These are phyloP conservation scores for Diplodus puntazzo DNA, from an alignment of 2,797 vertebrate genomes.

Conservation along the genomic window DNA sequence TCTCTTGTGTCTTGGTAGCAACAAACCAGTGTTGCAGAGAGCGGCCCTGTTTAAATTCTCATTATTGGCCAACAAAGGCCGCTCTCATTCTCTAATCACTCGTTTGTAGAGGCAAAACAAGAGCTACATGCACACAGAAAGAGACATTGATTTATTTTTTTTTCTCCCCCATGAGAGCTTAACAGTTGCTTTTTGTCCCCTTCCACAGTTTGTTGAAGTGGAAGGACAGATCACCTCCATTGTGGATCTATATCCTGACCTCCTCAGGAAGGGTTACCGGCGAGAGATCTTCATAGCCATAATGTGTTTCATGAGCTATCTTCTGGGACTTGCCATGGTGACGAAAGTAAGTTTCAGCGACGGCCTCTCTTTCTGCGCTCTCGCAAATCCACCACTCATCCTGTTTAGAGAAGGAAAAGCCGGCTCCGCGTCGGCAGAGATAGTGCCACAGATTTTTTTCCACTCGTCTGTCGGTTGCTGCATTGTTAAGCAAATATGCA, in stretches of 20 bases:
- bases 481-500: slow-evolving; percentile 28
- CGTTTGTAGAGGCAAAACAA: slow-evolving; percentile 59
- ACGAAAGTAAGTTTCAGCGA: slow-evolving; percentile 91
- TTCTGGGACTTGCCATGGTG: slow-evolving; percentile 98
- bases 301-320: slow-evolving; percentile 96
- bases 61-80: slow-evolving; percentile 74
- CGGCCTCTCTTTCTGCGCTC: not conserved
- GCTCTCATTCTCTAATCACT: slow-evolving; percentile 70
- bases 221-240: slow-evolving; percentile 99
- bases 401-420: slow-evolving; percentile 52
- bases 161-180: slow-evolving; percentile 17
- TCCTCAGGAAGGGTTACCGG: slow-evolving; percentile 99
- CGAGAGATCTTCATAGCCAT: slow-evolving; percentile 98
- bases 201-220: slow-evolving; percentile 97
- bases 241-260: slow-evolving; percentile 97
- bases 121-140: slow-evolving; percentile 49
- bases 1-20: slow-evolving; percentile 61
- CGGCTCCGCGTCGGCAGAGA: slow-evolving; percentile 26
- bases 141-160: slow-evolving; percentile 40
- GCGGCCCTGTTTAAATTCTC: slow-evolving; percentile 69
- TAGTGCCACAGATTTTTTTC: slow-evolving; percentile 55
- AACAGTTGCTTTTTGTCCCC: slow-evolving; percentile 62
- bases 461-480: slow-evolving; percentile 45
- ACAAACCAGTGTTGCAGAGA: slow-evolving; percentile 61
- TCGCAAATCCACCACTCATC: slow-evolving; percentile 17